A percentile compares a stretch with the other conserved stretches of the same genome.
Evolutionary conservation across 2,888 invertebrate genomes (phyloP).

Genomic region (Crioceris asparagi): DNA sequence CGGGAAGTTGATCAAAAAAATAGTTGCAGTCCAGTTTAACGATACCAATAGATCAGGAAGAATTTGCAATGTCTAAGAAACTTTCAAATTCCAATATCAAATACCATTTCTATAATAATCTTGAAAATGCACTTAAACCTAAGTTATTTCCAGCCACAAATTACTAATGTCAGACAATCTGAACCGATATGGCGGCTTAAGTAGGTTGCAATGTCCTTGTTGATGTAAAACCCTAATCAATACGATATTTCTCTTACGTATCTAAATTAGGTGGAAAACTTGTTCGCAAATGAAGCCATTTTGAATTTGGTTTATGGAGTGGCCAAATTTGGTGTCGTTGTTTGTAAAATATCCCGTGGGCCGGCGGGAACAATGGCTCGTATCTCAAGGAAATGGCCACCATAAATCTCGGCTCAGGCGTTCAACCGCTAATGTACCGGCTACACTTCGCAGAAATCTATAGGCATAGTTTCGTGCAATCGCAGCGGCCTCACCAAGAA

Average conservation of each 20-base stretch:
- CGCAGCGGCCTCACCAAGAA: slow-evolving; percentile 3
- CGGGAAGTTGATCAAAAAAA: no score
- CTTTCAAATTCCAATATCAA: no score
- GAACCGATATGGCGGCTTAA: no score
- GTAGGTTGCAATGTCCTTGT: no score
- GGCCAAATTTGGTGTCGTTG: slow-evolving; percentile 41
- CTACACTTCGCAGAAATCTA: slow-evolving; percentile 32
- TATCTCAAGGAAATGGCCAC: slow-evolving; percentile 35
- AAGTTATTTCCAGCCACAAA: no score
- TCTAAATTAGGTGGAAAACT: slow-evolving; percentile 31
- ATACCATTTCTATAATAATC: no score
- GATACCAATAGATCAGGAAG: no score
- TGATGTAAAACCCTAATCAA: no score
- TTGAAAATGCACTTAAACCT: no score
- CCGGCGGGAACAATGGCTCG: slow-evolving; percentile 36
- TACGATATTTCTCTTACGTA: slow-evolving; percentile 21
- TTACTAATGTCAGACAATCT: no score
- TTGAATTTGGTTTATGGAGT: slow-evolving; percentile 40
- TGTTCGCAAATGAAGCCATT: slow-evolving; percentile 40
- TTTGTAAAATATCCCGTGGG: slow-evolving; percentile 38
- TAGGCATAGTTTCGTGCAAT: slow-evolving; percentile 15
- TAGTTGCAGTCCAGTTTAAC: no score
- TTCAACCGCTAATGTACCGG: slow-evolving; percentile 31
- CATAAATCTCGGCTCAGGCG: slow-evolving; percentile 33
- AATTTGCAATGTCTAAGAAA: no score